These are phyloP conservation scores for Odobenus rosmarus DNA, from an alignment of 2,113 vertebrate species.

Conservation along the genomic window DNA sequence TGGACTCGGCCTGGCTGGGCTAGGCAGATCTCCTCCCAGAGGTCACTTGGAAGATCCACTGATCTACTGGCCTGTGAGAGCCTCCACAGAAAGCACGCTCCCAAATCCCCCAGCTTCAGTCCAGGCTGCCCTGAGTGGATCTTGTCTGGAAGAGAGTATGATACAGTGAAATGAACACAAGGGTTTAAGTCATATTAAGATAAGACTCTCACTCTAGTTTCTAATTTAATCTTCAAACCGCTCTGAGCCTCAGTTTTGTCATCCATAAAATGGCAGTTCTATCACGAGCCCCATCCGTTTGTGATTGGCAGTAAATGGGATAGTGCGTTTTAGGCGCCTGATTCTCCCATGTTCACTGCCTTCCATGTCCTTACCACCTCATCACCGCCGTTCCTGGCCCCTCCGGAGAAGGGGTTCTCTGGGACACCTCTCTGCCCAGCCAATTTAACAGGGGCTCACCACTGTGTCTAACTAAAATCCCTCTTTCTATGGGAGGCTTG, in stretches of 20 bases:
- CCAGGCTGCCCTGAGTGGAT: background rate
- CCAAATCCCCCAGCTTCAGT: background rate
- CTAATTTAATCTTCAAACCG: background rate
- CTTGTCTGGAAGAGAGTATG: background rate
- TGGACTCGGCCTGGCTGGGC: background rate
- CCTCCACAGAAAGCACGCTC: background rate
- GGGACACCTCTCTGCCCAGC: background rate
- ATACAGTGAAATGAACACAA: background rate
- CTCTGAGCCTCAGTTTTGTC: slow-evolving; percentile 5
- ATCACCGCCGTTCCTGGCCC: background rate
- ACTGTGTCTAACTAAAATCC: background rate
- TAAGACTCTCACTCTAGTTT: background rate
- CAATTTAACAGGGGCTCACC: background rate
- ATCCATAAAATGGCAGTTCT: background rate
- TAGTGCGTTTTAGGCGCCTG: background rate
- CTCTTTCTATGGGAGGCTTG: background rate
- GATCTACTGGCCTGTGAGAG: background rate
- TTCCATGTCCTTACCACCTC: background rate
- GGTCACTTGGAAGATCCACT: background rate
- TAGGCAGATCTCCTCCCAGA: background rate
- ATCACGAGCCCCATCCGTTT: background rate
- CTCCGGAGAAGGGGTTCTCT: background rate
- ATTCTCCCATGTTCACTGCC: background rate
- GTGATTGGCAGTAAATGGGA: background rate
- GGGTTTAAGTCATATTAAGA: background rate